A percentile compares a stretch with the other conserved stretches of the same genome.
These are phyloP conservation scores for Agonum fuliginosum DNA, from an alignment of 2,888 invertebrate genomes.

Conservation along the genomic window DNA sequence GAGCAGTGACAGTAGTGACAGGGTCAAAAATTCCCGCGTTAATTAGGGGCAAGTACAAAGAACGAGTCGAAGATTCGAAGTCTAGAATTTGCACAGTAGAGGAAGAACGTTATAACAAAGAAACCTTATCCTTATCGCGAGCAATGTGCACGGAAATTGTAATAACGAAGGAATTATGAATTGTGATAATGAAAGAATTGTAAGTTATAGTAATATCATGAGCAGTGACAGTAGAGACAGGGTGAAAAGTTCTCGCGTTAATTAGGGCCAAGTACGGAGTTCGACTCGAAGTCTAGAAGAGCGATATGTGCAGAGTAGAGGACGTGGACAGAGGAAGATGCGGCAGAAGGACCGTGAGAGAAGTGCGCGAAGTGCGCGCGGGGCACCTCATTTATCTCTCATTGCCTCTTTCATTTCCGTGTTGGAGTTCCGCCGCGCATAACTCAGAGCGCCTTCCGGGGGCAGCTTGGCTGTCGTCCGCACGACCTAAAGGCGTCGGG, in stretches of 20 bases:
- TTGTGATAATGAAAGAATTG: too few species aligned
- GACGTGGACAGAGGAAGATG: too few species aligned
- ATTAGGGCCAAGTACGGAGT: background rate
- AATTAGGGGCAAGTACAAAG: background rate
- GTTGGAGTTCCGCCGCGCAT: constrained; percentile 67
- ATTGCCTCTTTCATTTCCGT: constrained; percentile 69
- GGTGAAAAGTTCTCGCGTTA: background rate
- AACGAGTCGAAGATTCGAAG: too few species aligned
- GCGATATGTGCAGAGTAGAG: constrained; percentile 16
- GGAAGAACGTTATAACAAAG: too few species aligned
- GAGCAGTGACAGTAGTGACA: too few species aligned
- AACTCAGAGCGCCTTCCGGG: constrained; percentile 68
- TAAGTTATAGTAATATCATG: too few species aligned
- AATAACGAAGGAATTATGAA: too few species aligned
- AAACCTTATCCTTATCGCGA: too few species aligned
- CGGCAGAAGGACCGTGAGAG: constrained; percentile 60
- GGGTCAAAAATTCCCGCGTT: background rate
- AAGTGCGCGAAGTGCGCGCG: constrained; percentile 61
- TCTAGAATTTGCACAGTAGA: background rate
- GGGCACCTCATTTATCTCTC: constrained; percentile 68
- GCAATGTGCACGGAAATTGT: too few species aligned
- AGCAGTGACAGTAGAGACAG: too few species aligned
- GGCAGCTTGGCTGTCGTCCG: constrained; percentile 52
- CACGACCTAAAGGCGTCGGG: constrained; percentile 46
- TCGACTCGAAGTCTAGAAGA: constrained; percentile 15